Conservation (phyloP, 2,113 vertebrate genomes). For the Corydoras maculifer region DNA sequence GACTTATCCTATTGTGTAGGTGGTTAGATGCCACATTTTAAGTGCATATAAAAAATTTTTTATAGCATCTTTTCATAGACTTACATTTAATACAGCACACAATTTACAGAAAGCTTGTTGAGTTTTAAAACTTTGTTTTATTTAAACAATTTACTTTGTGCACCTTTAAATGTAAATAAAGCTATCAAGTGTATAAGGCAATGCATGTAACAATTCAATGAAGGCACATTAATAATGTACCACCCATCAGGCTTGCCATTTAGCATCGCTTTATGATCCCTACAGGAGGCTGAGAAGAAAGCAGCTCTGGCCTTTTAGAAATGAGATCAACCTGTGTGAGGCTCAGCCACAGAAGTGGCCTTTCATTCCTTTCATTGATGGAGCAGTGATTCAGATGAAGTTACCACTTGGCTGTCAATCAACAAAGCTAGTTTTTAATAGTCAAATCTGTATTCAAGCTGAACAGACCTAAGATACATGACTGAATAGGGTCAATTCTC, state of each 20-base stretch:
- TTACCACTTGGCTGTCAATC: constrained; percentile 7
- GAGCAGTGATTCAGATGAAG: constrained; percentile 2
- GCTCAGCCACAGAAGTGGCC: constrained; percentile 20
- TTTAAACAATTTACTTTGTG: neutral
- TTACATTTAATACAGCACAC: constrained; percentile 20
- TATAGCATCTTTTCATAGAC: neutral
- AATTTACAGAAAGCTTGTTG: neutral
- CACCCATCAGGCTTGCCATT: constrained; percentile 43
- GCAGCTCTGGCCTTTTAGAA: constrained; percentile 38
- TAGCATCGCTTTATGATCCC: constrained; percentile 35
- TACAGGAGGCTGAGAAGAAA: constrained; percentile 33
- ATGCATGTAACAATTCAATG: constrained; percentile 12
- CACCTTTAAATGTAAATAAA: constrained; percentile 36
- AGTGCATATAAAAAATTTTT: neutral
- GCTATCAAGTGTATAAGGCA: constrained; percentile 4
- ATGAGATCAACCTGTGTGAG: constrained; percentile 31
- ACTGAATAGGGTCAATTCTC: neutral
- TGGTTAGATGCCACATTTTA: neutral
- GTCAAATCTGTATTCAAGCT: neutral
- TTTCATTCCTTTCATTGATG: constrained; percentile 20
- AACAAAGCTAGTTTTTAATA: neutral
- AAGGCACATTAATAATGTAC: constrained; percentile 44
- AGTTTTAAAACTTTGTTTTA: neutral
- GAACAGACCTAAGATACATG: neutral
- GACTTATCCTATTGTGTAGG: neutral